phyloP scores from a whole-genome alignment of 2,113 vertebrate genomes.

The Callionymus lyra region DNA sequence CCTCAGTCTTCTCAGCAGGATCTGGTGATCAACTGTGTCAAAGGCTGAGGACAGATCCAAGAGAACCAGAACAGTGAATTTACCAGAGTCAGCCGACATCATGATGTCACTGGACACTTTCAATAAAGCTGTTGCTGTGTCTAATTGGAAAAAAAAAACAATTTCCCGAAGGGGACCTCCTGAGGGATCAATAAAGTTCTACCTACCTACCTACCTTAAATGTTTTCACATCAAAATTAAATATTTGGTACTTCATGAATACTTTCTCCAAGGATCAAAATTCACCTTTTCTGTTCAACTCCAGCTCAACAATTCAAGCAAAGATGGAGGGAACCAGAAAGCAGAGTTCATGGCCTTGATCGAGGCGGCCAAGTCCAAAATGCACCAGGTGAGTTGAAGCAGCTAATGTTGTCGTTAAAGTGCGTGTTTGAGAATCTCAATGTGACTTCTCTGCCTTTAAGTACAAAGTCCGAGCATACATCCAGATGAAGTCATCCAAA shows the following conservation, averaged over 20 bases:
- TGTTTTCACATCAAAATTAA: too few relatives aligned
- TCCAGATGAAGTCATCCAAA: constrained; percentile 97
- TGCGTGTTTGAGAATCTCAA: neutral
- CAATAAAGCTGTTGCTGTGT: too few relatives aligned
- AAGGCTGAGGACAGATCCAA: too few relatives aligned
- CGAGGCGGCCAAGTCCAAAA: constrained; percentile 90
- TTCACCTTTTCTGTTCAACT: constrained; percentile 12
- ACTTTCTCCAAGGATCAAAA: neutral
- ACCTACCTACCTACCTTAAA: too few relatives aligned
- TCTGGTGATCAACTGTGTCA: too few relatives aligned
- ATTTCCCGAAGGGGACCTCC: too few relatives aligned
- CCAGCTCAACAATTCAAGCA: constrained; percentile 75
- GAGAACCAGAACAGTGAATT: too few relatives aligned
- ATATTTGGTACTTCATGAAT: neutral
- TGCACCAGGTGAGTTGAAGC: constrained; percentile 77
- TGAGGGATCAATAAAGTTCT: too few relatives aligned
- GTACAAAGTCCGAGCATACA: constrained; percentile 97
- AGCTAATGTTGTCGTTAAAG: neutral
- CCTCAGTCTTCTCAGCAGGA: too few relatives aligned
- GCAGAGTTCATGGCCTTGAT: constrained; percentile 78
- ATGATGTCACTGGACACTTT: too few relatives aligned
- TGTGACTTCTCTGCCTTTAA: constrained; percentile 45
- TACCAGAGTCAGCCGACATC: too few relatives aligned
- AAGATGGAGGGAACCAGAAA: constrained; percentile 77
- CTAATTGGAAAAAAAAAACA: too few relatives aligned